phyloP scores from a whole-genome alignment of 2,888 invertebrate genomes.

The Drosophila ustulata region DNA sequence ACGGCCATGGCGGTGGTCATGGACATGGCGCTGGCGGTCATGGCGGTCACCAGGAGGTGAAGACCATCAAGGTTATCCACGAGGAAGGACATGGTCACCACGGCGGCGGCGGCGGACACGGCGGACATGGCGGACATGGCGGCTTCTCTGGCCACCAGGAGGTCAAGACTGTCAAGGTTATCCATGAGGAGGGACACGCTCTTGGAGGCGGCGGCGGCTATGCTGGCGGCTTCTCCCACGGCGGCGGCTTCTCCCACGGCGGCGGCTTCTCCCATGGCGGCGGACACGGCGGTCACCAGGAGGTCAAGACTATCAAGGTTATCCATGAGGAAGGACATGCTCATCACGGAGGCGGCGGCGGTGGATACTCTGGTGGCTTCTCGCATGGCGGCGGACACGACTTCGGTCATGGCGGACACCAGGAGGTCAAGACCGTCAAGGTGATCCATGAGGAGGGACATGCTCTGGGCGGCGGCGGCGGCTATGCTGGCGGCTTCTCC shows the following conservation, averaged over 20 bases:
- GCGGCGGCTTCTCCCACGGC: constrained; percentile 35
- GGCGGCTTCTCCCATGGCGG: constrained; percentile 49
- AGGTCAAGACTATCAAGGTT: constrained; percentile 71
- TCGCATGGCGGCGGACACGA: constrained; percentile 33
- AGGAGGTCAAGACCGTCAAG: constrained; percentile 67
- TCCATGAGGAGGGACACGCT: constrained; percentile 63
- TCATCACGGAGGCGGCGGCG: constrained; percentile 42
- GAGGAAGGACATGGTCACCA: constrained; percentile 52
- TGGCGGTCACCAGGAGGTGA: constrained; percentile 68
- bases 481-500: constrained; percentile 39
- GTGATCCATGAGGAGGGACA: constrained; percentile 58
- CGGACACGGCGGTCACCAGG: constrained; percentile 59
- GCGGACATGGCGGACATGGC: constrained; percentile 43
- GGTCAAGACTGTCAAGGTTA: constrained; percentile 72
- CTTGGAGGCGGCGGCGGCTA: constrained; percentile 50
- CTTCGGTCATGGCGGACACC: constrained; percentile 42
- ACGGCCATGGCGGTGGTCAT: constrained; percentile 38
- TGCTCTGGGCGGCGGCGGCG: constrained; percentile 39
- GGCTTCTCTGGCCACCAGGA: constrained; percentile 62
- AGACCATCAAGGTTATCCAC: constrained; percentile 75
- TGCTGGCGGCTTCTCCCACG: constrained; percentile 50
- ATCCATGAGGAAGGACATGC: constrained; percentile 64
- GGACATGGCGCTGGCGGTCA: constrained; percentile 36
- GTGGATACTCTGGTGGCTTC: constrained; percentile 40
- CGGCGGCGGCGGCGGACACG: constrained; percentile 38